phyloP scores from a whole-genome alignment of 2,113 vertebrate species.

The Empidonax traillii region DNA sequence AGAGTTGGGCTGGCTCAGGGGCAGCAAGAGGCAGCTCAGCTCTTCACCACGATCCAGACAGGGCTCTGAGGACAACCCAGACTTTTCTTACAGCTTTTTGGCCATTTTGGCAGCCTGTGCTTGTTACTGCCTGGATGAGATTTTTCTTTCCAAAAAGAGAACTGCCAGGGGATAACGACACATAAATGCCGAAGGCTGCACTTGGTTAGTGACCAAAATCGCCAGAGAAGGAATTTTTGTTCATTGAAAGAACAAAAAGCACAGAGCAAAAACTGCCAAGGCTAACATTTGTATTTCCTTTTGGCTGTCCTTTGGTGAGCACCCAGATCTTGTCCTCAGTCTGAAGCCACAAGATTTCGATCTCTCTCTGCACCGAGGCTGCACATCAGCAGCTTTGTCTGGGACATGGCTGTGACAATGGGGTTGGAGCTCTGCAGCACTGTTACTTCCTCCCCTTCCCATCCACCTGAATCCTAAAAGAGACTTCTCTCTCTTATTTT shows the following conservation, averaged over 20 bases:
- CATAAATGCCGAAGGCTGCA: rapidly evolving
- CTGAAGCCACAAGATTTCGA: rapidly evolving
- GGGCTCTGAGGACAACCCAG: background rate
- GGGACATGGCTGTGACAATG: rapidly evolving
- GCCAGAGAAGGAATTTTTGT: background rate
- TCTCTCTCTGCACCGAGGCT: background rate
- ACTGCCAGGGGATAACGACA: background rate
- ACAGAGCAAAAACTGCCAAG: rapidly evolving
- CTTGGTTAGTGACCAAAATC: background rate
- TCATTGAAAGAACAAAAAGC: background rate
- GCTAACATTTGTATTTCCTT: background rate
- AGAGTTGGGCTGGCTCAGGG: background rate
- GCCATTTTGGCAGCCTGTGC: background rate
- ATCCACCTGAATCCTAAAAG: background rate
- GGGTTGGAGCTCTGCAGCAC: background rate
- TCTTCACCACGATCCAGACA: background rate
- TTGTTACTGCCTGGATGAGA: background rate
- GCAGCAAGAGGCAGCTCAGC: background rate
- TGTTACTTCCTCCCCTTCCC: background rate
- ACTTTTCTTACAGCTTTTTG: background rate
- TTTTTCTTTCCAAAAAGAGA: background rate
- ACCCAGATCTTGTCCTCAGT: background rate
- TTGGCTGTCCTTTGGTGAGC: background rate
- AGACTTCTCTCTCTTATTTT: background rate
- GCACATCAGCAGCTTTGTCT: background rate